Base-by-base conservation (phyloP, 2,113 vertebrate species). In the Acinonyx jubatus region DNA sequence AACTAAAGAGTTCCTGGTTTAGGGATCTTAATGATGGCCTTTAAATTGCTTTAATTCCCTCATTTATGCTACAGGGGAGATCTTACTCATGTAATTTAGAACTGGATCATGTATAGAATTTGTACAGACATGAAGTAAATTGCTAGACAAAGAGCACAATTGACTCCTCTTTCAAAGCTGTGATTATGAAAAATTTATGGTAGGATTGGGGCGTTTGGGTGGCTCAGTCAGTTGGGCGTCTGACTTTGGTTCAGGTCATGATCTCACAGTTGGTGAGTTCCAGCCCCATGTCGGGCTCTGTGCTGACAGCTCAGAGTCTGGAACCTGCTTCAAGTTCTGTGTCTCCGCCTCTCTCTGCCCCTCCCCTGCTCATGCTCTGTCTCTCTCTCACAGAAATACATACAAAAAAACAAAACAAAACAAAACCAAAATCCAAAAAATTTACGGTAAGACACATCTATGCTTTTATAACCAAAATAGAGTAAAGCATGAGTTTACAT, bases 21-120 rank as follows among this genome's bases (percentile, higher is more conserved):
- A 38, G 1, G 2, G 65, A 89, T 81, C 61, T 76, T 92, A 92
- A 96, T 27, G 65, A 81, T n/a, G 61, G 33, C 29, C 87, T 98
- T 95, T 65, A 94, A 88, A 81, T 7, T 82, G 63, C 21, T 94
- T 0, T 93, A 93, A 93, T 83, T 89, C 65, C 52, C 31, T 45
- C 38, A 31, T 96, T 52, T 92, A 66, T 95, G 87, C 65, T 96
- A 91, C 82, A 73, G 80, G 93, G 78, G 85, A 98, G 95, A 97
- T 91, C 55, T 76, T 97, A 94, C 45, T 85, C 23, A 65, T 18
- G 41, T 48, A 95, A 93, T 84, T 96, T 90, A 27, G 36, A 97
- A 36, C n/a, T 90, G 50, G 97, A 91, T 96, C 81, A 74, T 85
- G 94, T 86, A 25, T 38, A 94, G 95, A 94, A 97, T 96, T 96